These are phyloP conservation scores for Halcyon smyrnensis DNA, from an alignment of 2,797 vertebrate genomes.

Conservation along the genomic window DNA sequence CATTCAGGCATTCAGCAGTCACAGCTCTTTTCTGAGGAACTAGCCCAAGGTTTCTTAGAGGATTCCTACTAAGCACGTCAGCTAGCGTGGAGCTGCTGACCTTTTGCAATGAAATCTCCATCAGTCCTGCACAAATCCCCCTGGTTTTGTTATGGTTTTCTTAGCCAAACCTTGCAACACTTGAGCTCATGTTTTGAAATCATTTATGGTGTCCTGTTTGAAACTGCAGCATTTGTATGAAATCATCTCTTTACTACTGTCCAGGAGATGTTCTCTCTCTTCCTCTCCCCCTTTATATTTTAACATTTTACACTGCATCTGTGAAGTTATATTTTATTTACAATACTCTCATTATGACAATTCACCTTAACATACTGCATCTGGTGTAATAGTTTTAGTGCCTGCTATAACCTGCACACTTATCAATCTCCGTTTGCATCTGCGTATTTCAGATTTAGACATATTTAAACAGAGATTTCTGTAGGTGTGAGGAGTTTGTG, in stretches of 20 bases:
- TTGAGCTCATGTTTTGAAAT: background rate
- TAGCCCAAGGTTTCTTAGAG: background rate
- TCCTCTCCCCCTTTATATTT: background rate
- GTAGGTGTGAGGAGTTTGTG: background rate
- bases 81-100: background rate
- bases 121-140: background rate
- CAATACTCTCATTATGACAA: background rate
- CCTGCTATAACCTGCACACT: background rate
- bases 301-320: background rate
- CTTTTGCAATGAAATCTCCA: background rate
- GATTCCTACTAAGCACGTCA: background rate
- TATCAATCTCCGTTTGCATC: background rate
- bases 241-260: background rate
- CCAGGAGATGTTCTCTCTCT: background rate
- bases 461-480: conserved; percentile 18
- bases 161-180: background rate
- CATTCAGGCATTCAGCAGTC: background rate
- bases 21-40: background rate
- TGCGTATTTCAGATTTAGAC: background rate
- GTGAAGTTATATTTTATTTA: background rate
- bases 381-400: background rate
- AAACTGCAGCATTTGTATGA: background rate
- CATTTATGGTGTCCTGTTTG: background rate
- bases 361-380: background rate
- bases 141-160: background rate